Evolutionary conservation across 2,113 vertebrate genomes (phyloP).

Genomic region (Ibidorhyncha struthersii): DNA sequence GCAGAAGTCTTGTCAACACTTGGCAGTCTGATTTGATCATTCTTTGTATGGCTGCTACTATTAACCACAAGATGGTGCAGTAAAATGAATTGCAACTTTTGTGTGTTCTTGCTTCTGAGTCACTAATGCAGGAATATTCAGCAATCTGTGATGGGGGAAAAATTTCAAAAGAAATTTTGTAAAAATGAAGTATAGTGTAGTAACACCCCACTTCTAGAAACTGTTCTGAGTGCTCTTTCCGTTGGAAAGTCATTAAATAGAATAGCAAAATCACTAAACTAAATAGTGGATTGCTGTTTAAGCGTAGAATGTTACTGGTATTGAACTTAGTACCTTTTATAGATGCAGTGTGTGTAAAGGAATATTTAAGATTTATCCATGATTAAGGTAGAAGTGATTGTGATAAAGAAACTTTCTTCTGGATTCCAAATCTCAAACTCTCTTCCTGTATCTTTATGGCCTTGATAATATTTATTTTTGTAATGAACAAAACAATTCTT

Average conservation of each 20-base stretch:
- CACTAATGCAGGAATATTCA: not conserved
- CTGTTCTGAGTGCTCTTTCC: not conserved
- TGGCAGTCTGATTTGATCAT: not conserved
- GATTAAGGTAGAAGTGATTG: not conserved
- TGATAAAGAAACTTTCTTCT: not conserved
- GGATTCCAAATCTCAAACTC: not conserved
- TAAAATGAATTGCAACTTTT: not conserved
- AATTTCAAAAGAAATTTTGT: not conserved
- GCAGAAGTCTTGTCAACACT: not conserved
- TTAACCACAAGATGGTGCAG: constrained; percentile 59
- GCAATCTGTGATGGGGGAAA: not conserved
- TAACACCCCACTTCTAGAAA: not conserved
- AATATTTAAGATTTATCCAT: not conserved
- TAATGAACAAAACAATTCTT: not conserved
- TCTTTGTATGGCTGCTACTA: not conserved
- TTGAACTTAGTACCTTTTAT: not conserved
- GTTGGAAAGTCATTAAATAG: not conserved
- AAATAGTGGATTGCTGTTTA: not conserved
- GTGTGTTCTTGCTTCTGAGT: not conserved
- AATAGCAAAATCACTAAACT: not conserved
- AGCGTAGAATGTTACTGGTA: not conserved
- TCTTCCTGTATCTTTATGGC: not conserved
- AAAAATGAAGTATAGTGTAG: not conserved
- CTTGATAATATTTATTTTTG: not conserved
- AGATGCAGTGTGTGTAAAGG: not conserved